phyloP scores from a whole-genome alignment of 2,888 invertebrate genomes.

The Rotaria sp. region DNA sequence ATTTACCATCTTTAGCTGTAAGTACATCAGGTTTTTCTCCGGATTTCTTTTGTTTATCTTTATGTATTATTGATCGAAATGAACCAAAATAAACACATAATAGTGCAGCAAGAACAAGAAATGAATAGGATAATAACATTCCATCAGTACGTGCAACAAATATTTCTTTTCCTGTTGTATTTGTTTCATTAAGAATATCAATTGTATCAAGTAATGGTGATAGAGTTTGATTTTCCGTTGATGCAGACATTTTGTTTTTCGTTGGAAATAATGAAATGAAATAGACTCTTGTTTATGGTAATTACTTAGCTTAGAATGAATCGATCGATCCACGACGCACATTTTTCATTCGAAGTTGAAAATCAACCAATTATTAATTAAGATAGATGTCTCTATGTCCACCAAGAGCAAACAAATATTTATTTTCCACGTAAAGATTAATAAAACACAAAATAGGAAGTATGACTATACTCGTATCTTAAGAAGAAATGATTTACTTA shows the following conservation, averaged over 20 bases:
- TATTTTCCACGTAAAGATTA: no score
- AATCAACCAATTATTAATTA: neutral
- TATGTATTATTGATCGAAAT: slow-evolving; percentile 73
- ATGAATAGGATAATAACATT: slow-evolving; percentile 83
- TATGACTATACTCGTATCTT: no score
- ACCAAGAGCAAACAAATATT: no score
- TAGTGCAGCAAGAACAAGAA: slow-evolving; percentile 87
- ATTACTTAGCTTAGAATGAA: no score
- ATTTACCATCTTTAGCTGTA: slow-evolving; percentile 41
- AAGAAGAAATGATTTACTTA: neutral
- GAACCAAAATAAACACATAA: slow-evolving; percentile 89
- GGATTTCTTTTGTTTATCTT: slow-evolving; percentile 61
- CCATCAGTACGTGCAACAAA: slow-evolving; percentile 72
- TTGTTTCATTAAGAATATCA: slow-evolving; percentile 16
- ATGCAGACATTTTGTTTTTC: neutral
- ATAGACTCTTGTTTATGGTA: neutral
- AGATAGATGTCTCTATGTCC: neutral
- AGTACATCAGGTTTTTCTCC: slow-evolving; percentile 65
- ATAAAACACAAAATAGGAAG: no score
- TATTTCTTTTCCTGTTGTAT: slow-evolving; percentile 18
- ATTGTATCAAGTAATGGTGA: neutral
- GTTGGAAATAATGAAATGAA: neutral
- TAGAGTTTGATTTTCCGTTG: neutral
- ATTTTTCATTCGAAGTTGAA: neutral
- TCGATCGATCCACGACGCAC: neutral